Conservation (phyloP, 2,113 vertebrate species). For the Pongo pygmaeus region DNA sequence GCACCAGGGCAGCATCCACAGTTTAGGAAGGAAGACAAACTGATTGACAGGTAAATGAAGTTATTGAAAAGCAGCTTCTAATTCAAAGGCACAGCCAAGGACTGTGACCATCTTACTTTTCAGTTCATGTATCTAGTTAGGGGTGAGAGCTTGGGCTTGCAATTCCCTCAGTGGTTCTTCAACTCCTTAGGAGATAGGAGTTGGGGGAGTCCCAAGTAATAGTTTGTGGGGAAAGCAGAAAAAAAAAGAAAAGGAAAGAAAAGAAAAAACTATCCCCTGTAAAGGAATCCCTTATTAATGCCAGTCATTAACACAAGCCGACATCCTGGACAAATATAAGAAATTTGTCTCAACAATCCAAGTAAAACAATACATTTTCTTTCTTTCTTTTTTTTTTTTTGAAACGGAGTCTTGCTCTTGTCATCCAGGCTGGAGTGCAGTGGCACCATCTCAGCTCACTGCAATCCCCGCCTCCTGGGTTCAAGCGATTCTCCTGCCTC, state of each 20-base stretch:
- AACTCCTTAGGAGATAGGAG: neutral
- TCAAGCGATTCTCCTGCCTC: no score
- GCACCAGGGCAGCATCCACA: neutral
- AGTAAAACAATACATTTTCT: neutral
- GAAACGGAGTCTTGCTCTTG: no score
- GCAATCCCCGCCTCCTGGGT: no score
- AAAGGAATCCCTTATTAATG: neutral
- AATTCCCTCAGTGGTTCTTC: neutral
- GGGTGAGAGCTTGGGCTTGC: neutral
- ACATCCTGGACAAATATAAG: neutral
- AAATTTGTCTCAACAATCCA: neutral
- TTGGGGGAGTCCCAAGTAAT: neutral
- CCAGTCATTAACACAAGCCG: neutral
- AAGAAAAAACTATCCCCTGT: neutral
- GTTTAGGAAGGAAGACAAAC: neutral
- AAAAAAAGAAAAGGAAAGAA: neutral
- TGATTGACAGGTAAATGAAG: neutral
- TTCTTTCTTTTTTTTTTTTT: no score
- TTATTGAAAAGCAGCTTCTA: neutral
- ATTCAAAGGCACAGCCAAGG: neutral
- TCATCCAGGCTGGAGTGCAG: no score
- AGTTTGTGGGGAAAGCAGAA: neutral
- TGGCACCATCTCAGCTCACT: no score
- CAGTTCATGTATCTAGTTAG: neutral
- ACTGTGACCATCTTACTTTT: neutral